A percentile compares a stretch with the other conserved stretches of the same genome.
phyloP scores from a whole-genome alignment of 2,797 vertebrate species.

The Balearica regulorum region DNA sequence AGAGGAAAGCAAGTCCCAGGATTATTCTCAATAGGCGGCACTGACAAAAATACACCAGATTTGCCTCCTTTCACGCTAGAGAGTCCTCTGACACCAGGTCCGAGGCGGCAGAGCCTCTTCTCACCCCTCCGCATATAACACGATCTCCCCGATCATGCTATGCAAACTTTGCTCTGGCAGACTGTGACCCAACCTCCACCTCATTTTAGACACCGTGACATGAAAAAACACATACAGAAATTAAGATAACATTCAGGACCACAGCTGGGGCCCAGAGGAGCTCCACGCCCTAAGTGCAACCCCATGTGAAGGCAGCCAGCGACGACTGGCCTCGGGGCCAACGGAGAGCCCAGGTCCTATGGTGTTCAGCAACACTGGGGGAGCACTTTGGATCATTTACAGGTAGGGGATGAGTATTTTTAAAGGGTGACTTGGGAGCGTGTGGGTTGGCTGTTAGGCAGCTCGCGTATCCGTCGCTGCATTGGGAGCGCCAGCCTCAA shows the following conservation, averaged over 20 bases:
- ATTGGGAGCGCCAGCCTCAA: neutral
- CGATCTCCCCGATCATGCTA: neutral
- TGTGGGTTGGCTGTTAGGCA: neutral
- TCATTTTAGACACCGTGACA: neutral
- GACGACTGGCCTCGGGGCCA: fast-evolving
- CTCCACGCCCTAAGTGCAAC: neutral
- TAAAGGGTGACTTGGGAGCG: neutral
- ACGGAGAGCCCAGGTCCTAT: neutral
- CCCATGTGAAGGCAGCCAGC: neutral
- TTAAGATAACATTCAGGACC: neutral
- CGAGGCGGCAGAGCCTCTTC: neutral
- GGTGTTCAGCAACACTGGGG: neutral
- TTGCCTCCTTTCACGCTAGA: neutral
- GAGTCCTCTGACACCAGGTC: neutral
- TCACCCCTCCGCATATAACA: neutral
- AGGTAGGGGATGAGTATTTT: neutral
- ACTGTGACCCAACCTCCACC: neutral
- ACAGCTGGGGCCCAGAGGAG: neutral
- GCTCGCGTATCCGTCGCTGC: neutral
- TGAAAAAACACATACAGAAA: neutral
- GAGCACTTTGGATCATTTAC: neutral
- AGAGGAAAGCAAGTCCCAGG: neutral
- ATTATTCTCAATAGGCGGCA: neutral
- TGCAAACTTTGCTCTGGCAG: neutral
- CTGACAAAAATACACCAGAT: constrained; percentile 16